Conservation (phyloP, 2,888 invertebrate genomes). For the Cataglyphis albicans region DNA sequence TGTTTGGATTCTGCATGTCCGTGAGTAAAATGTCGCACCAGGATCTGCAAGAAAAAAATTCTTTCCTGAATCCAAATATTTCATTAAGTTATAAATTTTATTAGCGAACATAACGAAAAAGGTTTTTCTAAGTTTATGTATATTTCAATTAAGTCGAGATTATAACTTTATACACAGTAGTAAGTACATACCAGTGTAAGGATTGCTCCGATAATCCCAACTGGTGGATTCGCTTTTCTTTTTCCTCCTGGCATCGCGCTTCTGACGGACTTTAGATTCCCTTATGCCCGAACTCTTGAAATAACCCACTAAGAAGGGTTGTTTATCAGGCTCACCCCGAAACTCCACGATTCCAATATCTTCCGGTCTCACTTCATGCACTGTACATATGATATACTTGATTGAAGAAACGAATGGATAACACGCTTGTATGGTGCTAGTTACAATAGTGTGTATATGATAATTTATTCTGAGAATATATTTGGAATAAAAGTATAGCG, state of each 20-base stretch:
- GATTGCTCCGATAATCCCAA: slow-evolving; percentile 87
- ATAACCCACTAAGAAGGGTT: slow-evolving; percentile 97
- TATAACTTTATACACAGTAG: slow-evolving; percentile 36
- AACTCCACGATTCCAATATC: slow-evolving; percentile 94
- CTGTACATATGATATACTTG: slow-evolving; percentile 79
- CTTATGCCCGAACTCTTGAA: slow-evolving; percentile 90
- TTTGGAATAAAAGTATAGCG: not conserved
- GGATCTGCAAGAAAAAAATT: slow-evolving; percentile 75
- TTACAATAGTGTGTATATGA: not conserved
- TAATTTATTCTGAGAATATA: not conserved
- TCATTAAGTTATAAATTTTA: slow-evolving; percentile 17
- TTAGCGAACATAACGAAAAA: not conserved
- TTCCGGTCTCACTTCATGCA: slow-evolving; percentile 93
- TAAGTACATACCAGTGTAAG: slow-evolving; percentile 86
- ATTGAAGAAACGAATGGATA: not conserved
- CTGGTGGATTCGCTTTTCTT: slow-evolving; percentile 85
- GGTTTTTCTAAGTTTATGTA: not conserved
- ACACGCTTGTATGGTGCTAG: not conserved
- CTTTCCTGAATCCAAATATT: not conserved
- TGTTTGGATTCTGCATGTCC: slow-evolving; percentile 95
- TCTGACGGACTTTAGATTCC: slow-evolving; percentile 87
- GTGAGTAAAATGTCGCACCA: slow-evolving; percentile 85
- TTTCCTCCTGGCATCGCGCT: slow-evolving; percentile 88
- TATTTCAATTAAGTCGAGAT: not conserved
- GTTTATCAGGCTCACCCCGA: slow-evolving; percentile 92